Evolutionary conservation across 2,113 vertebrate species (phyloP), one percentile per base, ranked within the genome.

Genomic region (Anser brachyrhynchus): DNA sequence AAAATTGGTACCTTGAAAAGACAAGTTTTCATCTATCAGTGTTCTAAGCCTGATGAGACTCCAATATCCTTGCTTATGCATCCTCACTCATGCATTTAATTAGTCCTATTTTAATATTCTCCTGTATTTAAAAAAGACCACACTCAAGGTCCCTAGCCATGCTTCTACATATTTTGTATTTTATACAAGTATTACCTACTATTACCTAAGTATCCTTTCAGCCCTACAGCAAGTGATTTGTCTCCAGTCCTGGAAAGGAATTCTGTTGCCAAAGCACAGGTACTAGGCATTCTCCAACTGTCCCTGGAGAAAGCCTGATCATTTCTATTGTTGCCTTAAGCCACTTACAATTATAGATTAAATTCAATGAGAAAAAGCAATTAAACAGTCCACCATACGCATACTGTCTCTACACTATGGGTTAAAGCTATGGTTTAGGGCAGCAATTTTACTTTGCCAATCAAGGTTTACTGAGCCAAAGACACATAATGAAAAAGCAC

Each of bases 261-360:
- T 85, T 67, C 79, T 85, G 31, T 69, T 85, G 81, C 59, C 81
- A 87, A 83, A 73, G 54, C 37, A n/a, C 0, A 69, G 64, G 70
- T 46, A 58, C 11, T n/a, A 72, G 15, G 55, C 44, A 64, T 81
- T 80, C 52, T 73, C 51, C 59, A 76, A 29, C 44, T 7, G 5
- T 59, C 81, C 75, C 84, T 44, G 52, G 87, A 93, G 82, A 89
- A 91, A 86, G 37, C 11, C 70, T 93, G 35, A 81, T 82, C 64
- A 89, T 79, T 81, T 54, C 81, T 13, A 75, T 18, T 85, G 51
- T 35, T 89, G 54, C 75, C 72, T 66, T 72, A 95, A 94, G 39
- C 44, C 91, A 49, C 58, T 92, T 76, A 54, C n/a, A 89, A 62
- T 51, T 69, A 44, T 29, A 94, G 72, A 94, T 75, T 77, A 92